These are phyloP conservation scores for Eulithis prunata DNA, from an alignment of 2,888 invertebrate species.

Conservation along the genomic window DNA sequence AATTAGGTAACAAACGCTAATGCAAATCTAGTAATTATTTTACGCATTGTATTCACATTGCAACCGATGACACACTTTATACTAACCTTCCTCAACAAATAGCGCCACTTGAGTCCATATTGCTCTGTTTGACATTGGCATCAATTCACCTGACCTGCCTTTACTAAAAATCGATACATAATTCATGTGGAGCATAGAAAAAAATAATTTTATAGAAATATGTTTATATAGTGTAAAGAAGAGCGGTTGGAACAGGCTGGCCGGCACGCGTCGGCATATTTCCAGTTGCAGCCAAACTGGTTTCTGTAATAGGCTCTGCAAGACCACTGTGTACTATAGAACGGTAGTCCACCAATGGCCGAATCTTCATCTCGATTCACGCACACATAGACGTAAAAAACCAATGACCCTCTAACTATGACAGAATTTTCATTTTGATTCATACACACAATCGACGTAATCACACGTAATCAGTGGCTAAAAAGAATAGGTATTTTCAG, in stretches of 20 bases:
- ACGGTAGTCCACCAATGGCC: slow-evolving; percentile 10
- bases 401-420: no score
- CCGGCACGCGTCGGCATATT: slow-evolving; percentile 77
- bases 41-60: neutral
- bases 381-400: neutral
- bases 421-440: no score
- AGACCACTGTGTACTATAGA: slow-evolving; percentile 13
- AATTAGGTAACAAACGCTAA: neutral
- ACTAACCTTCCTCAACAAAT: slow-evolving; percentile 32
- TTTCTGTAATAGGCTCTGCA: slow-evolving; percentile 61
- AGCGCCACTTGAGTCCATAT: slow-evolving; percentile 23
- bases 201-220: slow-evolving; percentile 48
- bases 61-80: slow-evolving; percentile 5
- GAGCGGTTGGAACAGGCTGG: slow-evolving; percentile 65
- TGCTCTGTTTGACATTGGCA: slow-evolving; percentile 22
- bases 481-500: no score
- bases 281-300: slow-evolving; percentile 72
- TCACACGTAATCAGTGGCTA: no score
- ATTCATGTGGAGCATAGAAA: slow-evolving; percentile 28
- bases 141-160: slow-evolving; percentile 17
- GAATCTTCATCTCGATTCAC: neutral
- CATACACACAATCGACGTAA: no score
- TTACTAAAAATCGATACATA: slow-evolving; percentile 26
- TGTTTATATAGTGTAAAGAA: slow-evolving; percentile 65
- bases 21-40: neutral